Conservation (phyloP, 2,113 vertebrate genomes). For the Polyodon spathula region DNA sequence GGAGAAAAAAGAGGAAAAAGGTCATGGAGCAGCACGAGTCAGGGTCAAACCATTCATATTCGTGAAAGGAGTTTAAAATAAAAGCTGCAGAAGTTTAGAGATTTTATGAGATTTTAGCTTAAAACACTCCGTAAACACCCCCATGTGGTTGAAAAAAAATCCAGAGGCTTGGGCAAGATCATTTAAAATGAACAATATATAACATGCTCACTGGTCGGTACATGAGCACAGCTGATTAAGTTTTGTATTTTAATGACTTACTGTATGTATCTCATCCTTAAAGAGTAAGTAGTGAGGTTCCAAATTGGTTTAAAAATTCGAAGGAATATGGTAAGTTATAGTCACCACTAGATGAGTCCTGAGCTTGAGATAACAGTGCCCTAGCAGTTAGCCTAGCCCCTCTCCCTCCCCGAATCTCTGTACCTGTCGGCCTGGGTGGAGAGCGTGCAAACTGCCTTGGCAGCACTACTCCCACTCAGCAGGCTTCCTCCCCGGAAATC, state of each 20-base stretch:
- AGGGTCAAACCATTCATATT: neutral
- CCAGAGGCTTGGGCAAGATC: no score
- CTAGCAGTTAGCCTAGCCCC: neutral
- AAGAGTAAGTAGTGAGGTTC: no score
- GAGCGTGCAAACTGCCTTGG: slow-evolving; percentile 78
- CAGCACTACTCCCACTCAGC: slow-evolving; percentile 66
- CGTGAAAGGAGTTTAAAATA: neutral
- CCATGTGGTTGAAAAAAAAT: neutral
- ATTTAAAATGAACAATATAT: no score
- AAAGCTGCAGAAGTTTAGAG: neutral
- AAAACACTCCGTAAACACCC: neutral
- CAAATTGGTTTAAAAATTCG: no score
- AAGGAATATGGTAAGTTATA: no score
- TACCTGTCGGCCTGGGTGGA: slow-evolving; percentile 90
- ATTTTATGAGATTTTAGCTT: neutral
- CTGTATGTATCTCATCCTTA: no score
- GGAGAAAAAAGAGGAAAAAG: slow-evolving; percentile 2
- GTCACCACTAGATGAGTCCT: no score
- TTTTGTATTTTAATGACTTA: no score
- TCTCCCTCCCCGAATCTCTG: neutral
- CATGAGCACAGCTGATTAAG: no score
- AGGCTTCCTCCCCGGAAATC: slow-evolving; percentile 77
- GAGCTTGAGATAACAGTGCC: no score
- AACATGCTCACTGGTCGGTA: no score
- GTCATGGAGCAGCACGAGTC: neutral